phyloP scores from a whole-genome alignment of 2,113 vertebrate species.

The Litocranius walleri region DNA sequence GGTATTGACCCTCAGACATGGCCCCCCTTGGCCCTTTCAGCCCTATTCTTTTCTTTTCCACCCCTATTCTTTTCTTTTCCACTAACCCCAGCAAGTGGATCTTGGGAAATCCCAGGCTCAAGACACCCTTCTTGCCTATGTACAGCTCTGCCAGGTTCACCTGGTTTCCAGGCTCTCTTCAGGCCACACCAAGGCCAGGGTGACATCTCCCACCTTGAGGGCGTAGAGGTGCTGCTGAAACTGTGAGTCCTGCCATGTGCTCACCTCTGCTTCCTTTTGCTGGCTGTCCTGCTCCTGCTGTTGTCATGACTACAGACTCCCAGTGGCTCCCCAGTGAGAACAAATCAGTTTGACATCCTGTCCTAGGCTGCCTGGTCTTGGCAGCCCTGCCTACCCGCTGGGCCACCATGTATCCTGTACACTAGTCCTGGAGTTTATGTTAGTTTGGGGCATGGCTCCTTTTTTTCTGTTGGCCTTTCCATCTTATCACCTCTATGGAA shows the following conservation, averaged over 20 bases:
- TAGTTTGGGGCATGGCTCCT: neutral
- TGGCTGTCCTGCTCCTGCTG: neutral
- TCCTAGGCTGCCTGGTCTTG: neutral
- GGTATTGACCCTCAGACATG: constrained; percentile 80
- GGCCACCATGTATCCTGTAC: too few relatives aligned
- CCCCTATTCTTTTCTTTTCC: constrained; percentile 60
- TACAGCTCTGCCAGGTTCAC: constrained; percentile 80
- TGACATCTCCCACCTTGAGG: constrained; percentile 67
- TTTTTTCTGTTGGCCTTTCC: neutral
- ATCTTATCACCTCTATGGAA: neutral
- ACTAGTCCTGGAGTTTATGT: neutral
- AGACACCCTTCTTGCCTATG: constrained; percentile 82
- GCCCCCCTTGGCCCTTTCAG: constrained; percentile 75
- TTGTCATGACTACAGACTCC: too few relatives aligned
- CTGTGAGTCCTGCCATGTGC: neutral
- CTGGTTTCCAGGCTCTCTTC: constrained; percentile 80
- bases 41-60: constrained; percentile 69
- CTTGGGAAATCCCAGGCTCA: constrained; percentile 84
- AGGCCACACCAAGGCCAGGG: constrained; percentile 79
- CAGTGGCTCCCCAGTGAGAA: neutral
- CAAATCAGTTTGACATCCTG: neutral
- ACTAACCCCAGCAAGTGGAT: constrained; percentile 84
- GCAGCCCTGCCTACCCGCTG: neutral
- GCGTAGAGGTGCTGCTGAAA: neutral
- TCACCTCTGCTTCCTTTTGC: neutral